Evolutionary conservation across 64 coral and sea anemone species (phyloP).

Genomic region (Porites australiensis): DNA sequence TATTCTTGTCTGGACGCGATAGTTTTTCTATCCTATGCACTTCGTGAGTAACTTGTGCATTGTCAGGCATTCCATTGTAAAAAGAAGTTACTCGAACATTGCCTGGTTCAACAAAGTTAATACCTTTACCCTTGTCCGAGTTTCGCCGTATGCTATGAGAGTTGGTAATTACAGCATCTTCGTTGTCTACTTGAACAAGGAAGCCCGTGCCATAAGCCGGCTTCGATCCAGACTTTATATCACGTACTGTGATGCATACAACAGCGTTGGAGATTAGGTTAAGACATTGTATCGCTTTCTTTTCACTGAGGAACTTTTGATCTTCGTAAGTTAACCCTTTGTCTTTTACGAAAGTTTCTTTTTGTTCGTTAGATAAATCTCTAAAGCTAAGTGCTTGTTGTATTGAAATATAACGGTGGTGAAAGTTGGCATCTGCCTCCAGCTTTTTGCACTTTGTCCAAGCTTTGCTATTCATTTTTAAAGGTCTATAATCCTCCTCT

Average conservation of each 20-base stretch:
- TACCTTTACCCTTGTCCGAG: slow-evolving; percentile 5
- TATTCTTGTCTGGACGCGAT: slow-evolving; percentile 48
- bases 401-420: slow-evolving; percentile 62
- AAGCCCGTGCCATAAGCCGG: slow-evolving; percentile 52
- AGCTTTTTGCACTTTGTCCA: slow-evolving; percentile 57
- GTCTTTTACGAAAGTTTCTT: slow-evolving; percentile 25
- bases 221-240: too few species aligned
- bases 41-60: slow-evolving; percentile 9
- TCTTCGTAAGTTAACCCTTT: slow-evolving; percentile 58
- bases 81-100: slow-evolving; percentile 15
- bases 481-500: slow-evolving; percentile 49
- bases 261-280: slow-evolving; percentile 25
- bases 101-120: slow-evolving; percentile 44
- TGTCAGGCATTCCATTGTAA: neutral
- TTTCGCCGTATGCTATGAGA: slow-evolving; percentile 46
- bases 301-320: slow-evolving; percentile 42
- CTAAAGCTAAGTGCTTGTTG: slow-evolving; percentile 60
- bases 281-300: slow-evolving; percentile 24
- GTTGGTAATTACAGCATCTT: slow-evolving; percentile 65
- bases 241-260: slow-evolving; percentile 45
- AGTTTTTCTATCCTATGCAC: slow-evolving; percentile 35
- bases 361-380: slow-evolving; percentile 35
- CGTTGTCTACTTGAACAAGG: slow-evolving; percentile 10
- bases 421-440: slow-evolving; percentile 43
- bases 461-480: slow-evolving; percentile 6